Evolutionary conservation across 2,797 vertebrate genomes (phyloP), one percentile per base, ranked within the genome.

Genomic region (Mallotus villosus): DNA sequence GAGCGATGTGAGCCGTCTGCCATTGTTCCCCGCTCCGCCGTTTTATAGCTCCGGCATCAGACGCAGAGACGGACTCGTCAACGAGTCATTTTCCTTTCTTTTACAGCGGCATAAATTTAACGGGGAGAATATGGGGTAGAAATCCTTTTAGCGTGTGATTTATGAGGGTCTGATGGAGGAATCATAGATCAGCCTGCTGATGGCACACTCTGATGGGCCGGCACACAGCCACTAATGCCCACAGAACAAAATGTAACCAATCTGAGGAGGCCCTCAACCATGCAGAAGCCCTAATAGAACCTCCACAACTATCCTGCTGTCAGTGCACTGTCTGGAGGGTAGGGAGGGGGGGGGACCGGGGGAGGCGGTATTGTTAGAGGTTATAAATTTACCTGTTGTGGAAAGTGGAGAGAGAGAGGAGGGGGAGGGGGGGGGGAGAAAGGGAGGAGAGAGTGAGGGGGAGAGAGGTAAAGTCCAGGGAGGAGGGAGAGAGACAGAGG

Each of bases 131-230:
- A 86, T 11, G 80, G 86, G 84, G 84, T 84, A 81, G 92, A 91
- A 93, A 94, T 93, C 93, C 93, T 94, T 94, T 94, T 94, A 94
- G 91, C 87, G 79, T 83, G 88, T 94, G 93, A 94, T 94, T 94
- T 94, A 94, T 93, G 91, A 87, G 86, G 80, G 91, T 90, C 91
- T 92, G 93, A 93, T 92, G 91, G 91, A 80, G 79, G 91, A 93
- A 92, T 93, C 93, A 93, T 94, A 94, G 92, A 94, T 94, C 93
- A 94, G 89, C 78, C 78, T 78, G 88, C 89, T 89, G 91, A 91
- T 89, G 90, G 92, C 90, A 92, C 92, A 91, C 92, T 91, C 89
- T 94, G 93, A 94, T 93, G 91, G 93, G 77, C 78, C 87, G 82
- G 91, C 88, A 88, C 89, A 85, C 90, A 87, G 89, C 89, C 86